Evolutionary conservation across 92 coral and sea anemone species (phyloP).

Genomic region (Parazoanthus swiftii): DNA sequence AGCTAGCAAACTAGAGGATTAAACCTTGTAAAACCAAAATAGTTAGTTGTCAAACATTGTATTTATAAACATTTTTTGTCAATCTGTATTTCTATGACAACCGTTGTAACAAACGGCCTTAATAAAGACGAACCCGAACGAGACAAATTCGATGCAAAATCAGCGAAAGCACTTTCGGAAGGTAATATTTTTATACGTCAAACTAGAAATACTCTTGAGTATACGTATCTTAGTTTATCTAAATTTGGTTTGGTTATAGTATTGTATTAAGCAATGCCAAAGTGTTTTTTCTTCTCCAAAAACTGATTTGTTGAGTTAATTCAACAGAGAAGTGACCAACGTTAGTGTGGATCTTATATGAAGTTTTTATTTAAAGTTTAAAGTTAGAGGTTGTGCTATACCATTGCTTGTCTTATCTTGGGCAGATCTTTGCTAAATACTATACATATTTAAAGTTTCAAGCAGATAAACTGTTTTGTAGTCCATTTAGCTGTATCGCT

Average conservation of each 20-base stretch:
- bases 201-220: too few relatives aligned
- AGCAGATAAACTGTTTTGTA: neutral
- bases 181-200: neutral
- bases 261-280: neutral
- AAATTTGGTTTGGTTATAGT: neutral
- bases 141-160: neutral
- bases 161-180: neutral
- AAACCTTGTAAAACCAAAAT: neutral
- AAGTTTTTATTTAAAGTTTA: too few relatives aligned
- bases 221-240: neutral
- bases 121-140: neutral
- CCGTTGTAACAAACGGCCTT: neutral
- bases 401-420: neutral
- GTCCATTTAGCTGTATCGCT: neutral
- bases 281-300: neutral
- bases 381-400: neutral
- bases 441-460: neutral
- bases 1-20: too few relatives aligned
- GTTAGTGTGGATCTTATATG: too few relatives aligned
- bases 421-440: neutral
- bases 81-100: neutral
- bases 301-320: too few relatives aligned
- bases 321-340: neutral
- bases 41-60: neutral
- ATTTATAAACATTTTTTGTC: neutral